A percentile compares a stretch with the other conserved stretches of the same genome.
These are phyloP conservation scores for Aphelocoma coerulescens DNA, from an alignment of 2,113 vertebrate genomes.

Conservation along the genomic window DNA sequence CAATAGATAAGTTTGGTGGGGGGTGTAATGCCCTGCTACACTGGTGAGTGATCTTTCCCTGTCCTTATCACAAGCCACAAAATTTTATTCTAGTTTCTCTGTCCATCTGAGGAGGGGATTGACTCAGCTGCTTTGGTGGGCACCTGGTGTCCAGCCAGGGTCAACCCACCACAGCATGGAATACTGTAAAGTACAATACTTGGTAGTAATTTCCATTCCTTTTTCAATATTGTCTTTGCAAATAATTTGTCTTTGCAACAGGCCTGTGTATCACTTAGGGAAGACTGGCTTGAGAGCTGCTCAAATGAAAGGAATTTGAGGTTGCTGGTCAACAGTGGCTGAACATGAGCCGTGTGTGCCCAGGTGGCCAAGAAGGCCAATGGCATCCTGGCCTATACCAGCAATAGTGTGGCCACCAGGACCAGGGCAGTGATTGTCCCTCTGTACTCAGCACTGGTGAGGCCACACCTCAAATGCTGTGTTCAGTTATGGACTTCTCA, in stretches of 20 bases:
- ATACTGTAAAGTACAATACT: neutral
- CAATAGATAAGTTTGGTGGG: neutral
- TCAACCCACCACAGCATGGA: neutral
- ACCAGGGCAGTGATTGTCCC: neutral
- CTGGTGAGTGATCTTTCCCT: neutral
- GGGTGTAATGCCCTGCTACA: neutral
- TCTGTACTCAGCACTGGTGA: fast-evolving
- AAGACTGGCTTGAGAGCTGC: neutral
- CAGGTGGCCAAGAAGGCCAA: neutral
- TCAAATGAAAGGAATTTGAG: neutral
- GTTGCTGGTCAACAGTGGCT: neutral
- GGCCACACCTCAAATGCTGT: too few relatives aligned
- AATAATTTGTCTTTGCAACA: neutral
- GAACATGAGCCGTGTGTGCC: neutral
- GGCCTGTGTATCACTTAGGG: neutral
- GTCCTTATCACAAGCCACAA: fast-evolving
- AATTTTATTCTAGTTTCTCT: neutral
- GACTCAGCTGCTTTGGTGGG: neutral
- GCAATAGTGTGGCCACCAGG: neutral
- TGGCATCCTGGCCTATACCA: neutral
- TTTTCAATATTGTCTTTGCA: neutral
- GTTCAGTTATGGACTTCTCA: neutral
- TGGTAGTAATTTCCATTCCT: neutral
- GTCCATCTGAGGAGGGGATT: neutral
- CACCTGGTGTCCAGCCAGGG: neutral